phyloP scores from a whole-genome alignment of 2,113 vertebrate species.

The Rhodinocichla rosea region DNA sequence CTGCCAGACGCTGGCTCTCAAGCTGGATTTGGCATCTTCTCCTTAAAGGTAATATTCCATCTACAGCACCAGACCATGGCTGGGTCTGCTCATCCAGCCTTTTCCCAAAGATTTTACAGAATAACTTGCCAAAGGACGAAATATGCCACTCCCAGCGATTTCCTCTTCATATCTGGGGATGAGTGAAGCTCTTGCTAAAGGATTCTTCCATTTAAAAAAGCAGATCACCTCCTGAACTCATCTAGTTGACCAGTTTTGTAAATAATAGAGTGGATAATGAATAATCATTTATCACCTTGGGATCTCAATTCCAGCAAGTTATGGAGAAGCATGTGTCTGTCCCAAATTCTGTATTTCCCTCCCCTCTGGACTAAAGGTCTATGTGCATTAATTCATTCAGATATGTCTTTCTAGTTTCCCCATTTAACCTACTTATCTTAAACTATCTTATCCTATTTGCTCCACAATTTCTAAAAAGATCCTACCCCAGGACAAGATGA shows the following conservation, averaged over 20 bases:
- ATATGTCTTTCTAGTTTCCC: conserved; percentile 35
- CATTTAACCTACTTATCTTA: conserved; percentile 60
- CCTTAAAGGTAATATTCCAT: not conserved
- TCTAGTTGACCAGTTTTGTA: not conserved
- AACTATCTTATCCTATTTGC: conserved; percentile 50
- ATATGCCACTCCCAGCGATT: not conserved
- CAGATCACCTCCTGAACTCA: not conserved
- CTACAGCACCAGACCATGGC: not conserved
- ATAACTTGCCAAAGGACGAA: not conserved
- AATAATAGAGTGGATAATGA: not conserved
- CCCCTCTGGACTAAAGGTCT: not conserved
- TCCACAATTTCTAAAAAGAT: conserved; percentile 45
- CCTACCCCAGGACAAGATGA: conserved; percentile 38
- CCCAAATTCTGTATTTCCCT: conserved; percentile 22
- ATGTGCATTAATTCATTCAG: conserved; percentile 26
- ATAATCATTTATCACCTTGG: not conserved
- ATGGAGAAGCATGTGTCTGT: not conserved
- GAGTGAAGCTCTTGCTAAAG: not conserved
- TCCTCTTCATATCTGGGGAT: not conserved
- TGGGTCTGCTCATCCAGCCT: not conserved
- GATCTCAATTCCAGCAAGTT: not conserved
- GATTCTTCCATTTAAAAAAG: not conserved
- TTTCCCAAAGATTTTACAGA: not conserved
- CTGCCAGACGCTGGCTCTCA: not conserved
- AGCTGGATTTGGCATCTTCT: not conserved